Percentiles rank a stretch among this genome's conserved stretches.
These are phyloP conservation scores for Cirrhinus mrigala DNA, from an alignment of 2,797 vertebrate genomes.

Conservation along the genomic window DNA sequence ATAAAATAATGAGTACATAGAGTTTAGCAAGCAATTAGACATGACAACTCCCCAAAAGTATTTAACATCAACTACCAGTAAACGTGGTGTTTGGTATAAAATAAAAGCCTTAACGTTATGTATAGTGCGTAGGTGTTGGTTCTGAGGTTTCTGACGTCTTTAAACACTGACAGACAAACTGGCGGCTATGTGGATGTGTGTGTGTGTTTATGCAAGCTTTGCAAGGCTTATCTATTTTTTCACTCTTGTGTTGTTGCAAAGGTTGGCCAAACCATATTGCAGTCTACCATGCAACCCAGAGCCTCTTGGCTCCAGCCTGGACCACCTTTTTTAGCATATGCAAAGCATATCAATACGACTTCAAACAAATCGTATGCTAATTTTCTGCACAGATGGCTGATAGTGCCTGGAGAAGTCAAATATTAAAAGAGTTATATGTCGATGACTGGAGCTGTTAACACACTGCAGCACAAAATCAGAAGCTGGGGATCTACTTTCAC, in stretches of 20 bases:
- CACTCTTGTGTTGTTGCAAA: slow-evolving; percentile 44
- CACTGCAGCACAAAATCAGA: not conserved
- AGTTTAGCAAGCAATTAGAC: not conserved
- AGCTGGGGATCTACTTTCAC: not conserved
- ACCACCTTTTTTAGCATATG: slow-evolving; percentile 57
- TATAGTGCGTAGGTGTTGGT: slow-evolving; percentile 3
- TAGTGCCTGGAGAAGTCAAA: slow-evolving; percentile 26
- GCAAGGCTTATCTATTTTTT: slow-evolving; percentile 57
- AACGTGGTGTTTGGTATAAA: not conserved
- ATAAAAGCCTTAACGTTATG: not conserved
- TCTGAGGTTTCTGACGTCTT: slow-evolving; percentile 37
- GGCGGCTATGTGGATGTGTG: not conserved
- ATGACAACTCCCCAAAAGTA: not conserved
- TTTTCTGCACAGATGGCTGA: slow-evolving; percentile 31
- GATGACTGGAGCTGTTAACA: slow-evolving; percentile 29
- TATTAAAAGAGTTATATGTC: not conserved
- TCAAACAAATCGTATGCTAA: slow-evolving; percentile 62
- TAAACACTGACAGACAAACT: slow-evolving; percentile 40
- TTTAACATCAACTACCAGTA: not conserved
- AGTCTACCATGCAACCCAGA: slow-evolving; percentile 35
- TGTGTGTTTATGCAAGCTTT: slow-evolving; percentile 50
- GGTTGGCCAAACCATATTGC: slow-evolving; percentile 50
- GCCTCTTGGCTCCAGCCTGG: slow-evolving; percentile 10
- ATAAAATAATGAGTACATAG: not conserved
- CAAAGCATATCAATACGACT: slow-evolving; percentile 70